A percentile compares a stretch with the other conserved stretches of the same genome.
These are phyloP conservation scores for Papilio elwesi DNA, from an alignment of 2,888 invertebrate genomes.

Conservation along the genomic window DNA sequence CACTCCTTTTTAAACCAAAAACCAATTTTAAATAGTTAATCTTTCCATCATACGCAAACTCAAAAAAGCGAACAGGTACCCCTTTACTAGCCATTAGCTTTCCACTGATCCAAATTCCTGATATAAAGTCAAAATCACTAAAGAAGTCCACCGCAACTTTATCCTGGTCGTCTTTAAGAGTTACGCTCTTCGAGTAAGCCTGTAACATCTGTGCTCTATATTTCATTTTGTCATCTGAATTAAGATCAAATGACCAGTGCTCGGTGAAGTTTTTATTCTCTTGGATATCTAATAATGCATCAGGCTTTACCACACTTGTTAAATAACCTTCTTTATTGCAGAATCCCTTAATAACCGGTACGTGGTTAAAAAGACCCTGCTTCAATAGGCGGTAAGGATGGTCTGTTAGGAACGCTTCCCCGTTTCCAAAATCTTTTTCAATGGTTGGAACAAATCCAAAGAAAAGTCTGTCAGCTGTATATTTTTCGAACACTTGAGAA, in stretches of 20 bases:
- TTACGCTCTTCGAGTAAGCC: constrained; percentile 25
- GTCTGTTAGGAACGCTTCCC: constrained; percentile 54
- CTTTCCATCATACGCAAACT: constrained; percentile 56
- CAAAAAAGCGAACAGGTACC: constrained; percentile 52
- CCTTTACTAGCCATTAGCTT: constrained; percentile 47
- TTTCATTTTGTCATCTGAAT: constrained; percentile 43
- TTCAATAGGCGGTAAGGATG: constrained; percentile 69
- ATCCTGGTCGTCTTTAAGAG: constrained; percentile 46
- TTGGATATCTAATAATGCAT: constrained; percentile 48
- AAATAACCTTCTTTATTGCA: constrained; percentile 74
- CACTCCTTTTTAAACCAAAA: constrained; percentile 48
- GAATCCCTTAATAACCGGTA: constrained; percentile 78
- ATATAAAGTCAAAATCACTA: constrained; percentile 55
- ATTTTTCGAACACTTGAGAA: constrained; percentile 45
- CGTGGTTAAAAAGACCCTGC: constrained; percentile 61
- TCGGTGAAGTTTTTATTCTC: constrained; percentile 49
- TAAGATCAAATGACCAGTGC: constrained; percentile 49
- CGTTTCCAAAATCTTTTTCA: constrained; percentile 60
- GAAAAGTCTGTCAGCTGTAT: constrained; percentile 47
- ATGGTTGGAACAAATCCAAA: constrained; percentile 63
- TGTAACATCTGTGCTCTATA: constrained; percentile 40
- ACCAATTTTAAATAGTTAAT: constrained; percentile 48
- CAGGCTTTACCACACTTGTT: constrained; percentile 53
- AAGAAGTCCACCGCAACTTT: constrained; percentile 54
- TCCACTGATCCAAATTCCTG: constrained; percentile 52